These are phyloP conservation scores for Sitta carolinensis DNA, from an alignment of 2,797 vertebrate species.

Conservation along the genomic window DNA sequence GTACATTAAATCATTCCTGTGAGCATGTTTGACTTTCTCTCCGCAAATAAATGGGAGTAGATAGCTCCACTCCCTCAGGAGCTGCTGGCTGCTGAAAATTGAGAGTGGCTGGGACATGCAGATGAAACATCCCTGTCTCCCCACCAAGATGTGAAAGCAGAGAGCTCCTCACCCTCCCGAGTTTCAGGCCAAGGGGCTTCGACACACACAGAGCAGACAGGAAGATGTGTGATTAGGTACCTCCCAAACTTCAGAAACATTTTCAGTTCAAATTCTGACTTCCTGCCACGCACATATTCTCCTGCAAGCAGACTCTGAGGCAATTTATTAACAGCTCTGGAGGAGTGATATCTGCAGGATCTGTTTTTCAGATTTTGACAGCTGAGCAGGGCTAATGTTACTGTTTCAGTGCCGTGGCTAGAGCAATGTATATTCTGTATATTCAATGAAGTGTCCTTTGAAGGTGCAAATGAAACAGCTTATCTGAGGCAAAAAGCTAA, in stretches of 20 bases:
- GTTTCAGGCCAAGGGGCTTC: background rate
- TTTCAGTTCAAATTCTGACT: slow-evolving; percentile 33
- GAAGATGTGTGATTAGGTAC: background rate
- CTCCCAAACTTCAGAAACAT: slow-evolving; percentile 18
- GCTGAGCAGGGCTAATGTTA: background rate
- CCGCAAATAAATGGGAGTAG: background rate
- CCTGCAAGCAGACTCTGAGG: background rate
- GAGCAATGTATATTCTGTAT: background rate
- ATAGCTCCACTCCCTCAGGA: background rate
- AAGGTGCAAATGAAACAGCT: slow-evolving; percentile 19
- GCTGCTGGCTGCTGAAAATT: background rate
- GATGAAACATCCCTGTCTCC: background rate
- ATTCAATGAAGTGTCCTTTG: background rate
- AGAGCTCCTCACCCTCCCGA: background rate
- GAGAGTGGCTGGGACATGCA: background rate
- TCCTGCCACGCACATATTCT: slow-evolving; percentile 12
- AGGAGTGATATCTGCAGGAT: slow-evolving; percentile 23
- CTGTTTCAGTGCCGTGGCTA: background rate
- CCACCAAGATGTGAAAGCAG: background rate
- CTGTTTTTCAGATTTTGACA: slow-evolving; percentile 30
- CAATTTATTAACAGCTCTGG: slow-evolving; percentile 39
- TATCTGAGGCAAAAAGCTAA: background rate
- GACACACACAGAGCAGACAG: background rate
- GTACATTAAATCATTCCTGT: background rate
- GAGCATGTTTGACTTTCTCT: background rate